Percentiles rank a stretch among this genome's conserved stretches.
phyloP scores from a whole-genome alignment of 2,797 vertebrate species.

The Spizella passerina region DNA sequence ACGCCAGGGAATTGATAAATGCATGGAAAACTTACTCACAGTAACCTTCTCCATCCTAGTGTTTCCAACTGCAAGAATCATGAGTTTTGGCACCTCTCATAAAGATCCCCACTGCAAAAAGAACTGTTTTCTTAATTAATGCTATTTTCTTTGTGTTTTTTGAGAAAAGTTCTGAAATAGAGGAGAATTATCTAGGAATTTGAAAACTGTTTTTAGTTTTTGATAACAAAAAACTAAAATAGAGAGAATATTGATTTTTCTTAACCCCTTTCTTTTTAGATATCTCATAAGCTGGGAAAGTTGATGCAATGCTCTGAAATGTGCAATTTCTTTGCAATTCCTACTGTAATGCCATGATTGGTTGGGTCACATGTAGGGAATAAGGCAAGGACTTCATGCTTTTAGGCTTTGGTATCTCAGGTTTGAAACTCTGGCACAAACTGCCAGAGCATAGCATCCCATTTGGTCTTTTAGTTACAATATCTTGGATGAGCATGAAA shows the following conservation, averaged over 20 bases:
- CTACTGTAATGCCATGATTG: not conserved
- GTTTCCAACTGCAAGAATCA: not conserved
- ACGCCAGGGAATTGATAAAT: not conserved
- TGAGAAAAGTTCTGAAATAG: not conserved
- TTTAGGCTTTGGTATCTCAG: not conserved
- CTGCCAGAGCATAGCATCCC: not conserved
- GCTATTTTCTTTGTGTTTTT: not conserved
- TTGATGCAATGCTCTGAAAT: not conserved
- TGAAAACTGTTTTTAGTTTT: not conserved
- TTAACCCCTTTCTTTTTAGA: not conserved
- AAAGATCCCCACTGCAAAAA: not conserved
- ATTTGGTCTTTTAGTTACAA: not conserved
- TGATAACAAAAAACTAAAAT: not conserved
- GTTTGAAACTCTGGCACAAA: not conserved
- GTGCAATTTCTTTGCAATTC: not conserved
- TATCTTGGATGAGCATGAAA: not conserved
- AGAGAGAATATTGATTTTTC: not conserved
- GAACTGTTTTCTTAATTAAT: not conserved
- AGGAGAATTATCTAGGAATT: not conserved
- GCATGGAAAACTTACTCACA: not conserved
- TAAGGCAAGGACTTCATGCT: not conserved
- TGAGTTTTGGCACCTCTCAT: not conserved
- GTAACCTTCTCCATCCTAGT: not conserved
- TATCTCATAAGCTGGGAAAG: not conserved
- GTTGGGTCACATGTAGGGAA: not conserved